These are phyloP conservation scores for Meghimatium bilineatum DNA, from an alignment of 2,888 invertebrate species.

Conservation along the genomic window DNA sequence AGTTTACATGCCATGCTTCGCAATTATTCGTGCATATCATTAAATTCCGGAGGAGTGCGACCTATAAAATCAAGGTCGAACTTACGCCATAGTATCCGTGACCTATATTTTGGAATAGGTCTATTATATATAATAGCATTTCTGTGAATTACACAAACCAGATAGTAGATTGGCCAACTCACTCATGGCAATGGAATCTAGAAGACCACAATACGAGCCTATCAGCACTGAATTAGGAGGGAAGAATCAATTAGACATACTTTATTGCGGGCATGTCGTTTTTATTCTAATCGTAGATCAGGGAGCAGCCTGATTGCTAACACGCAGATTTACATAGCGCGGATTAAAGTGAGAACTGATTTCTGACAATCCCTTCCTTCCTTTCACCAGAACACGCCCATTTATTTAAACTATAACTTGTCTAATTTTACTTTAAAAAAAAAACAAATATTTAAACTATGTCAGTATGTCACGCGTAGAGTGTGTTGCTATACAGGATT, in stretches of 20 bases:
- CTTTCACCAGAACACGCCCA: neutral
- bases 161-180: neutral
- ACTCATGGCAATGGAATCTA: neutral
- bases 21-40: constrained; percentile 25
- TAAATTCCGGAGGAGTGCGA: constrained; percentile 10
- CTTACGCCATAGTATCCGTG: constrained; percentile 29
- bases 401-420: too few relatives aligned
- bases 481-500: too few relatives aligned
- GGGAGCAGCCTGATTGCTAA: neutral
- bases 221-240: neutral
- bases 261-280: neutral
- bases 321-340: neutral
- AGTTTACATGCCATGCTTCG: neutral
- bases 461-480: too few relatives aligned
- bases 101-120: neutral
- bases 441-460: too few relatives aligned
- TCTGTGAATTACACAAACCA: neutral
- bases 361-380: neutral
- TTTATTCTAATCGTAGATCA: neutral
- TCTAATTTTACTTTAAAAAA: too few relatives aligned
- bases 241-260: neutral
- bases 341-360: neutral
- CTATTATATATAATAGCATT: neutral
- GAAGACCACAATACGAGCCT: neutral
- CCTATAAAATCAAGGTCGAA: constrained; percentile 27